Evolutionary conservation across 2,888 invertebrate genomes (phyloP).

Genomic region (Venusia cambrica): DNA sequence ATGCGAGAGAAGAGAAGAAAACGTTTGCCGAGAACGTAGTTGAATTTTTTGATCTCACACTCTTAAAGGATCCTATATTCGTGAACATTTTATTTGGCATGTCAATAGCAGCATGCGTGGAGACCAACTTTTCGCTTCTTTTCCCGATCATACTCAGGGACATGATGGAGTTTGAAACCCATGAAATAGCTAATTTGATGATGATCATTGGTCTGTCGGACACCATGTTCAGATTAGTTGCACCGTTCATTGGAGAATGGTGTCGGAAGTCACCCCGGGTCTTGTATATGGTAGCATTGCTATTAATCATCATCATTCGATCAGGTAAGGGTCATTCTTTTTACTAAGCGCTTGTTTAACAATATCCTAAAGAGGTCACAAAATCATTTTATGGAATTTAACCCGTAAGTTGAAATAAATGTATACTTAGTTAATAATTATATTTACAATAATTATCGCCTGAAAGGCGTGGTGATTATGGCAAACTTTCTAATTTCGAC

Average conservation of each 20-base stretch:
- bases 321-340: too few species aligned
- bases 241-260: slow-evolving; percentile 85
- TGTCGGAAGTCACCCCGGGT: slow-evolving; percentile 81
- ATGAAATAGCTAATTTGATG: slow-evolving; percentile 83
- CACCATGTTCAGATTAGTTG: slow-evolving; percentile 81
- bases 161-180: slow-evolving; percentile 78
- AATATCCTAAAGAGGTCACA: too few species aligned
- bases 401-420: too few species aligned
- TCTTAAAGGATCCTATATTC: slow-evolving; percentile 85
- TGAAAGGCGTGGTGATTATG: too few species aligned
- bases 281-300: slow-evolving; percentile 83
- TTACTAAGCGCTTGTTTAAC: too few species aligned
- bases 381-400: too few species aligned
- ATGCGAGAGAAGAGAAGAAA: slow-evolving; percentile 38
- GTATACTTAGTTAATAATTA: too few species aligned
- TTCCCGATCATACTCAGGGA: slow-evolving; percentile 85
- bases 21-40: slow-evolving; percentile 55
- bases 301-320: slow-evolving; percentile 81
- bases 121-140: slow-evolving; percentile 84
- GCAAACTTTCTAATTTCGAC: too few species aligned
- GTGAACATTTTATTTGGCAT: slow-evolving; percentile 85
- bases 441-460: too few species aligned
- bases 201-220: slow-evolving; percentile 81
- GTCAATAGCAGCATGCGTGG: slow-evolving; percentile 85
- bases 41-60: slow-evolving; percentile 83